Evolutionary conservation across 2,797 vertebrate genomes (phyloP).

Genomic region (Forpus xanthops): DNA sequence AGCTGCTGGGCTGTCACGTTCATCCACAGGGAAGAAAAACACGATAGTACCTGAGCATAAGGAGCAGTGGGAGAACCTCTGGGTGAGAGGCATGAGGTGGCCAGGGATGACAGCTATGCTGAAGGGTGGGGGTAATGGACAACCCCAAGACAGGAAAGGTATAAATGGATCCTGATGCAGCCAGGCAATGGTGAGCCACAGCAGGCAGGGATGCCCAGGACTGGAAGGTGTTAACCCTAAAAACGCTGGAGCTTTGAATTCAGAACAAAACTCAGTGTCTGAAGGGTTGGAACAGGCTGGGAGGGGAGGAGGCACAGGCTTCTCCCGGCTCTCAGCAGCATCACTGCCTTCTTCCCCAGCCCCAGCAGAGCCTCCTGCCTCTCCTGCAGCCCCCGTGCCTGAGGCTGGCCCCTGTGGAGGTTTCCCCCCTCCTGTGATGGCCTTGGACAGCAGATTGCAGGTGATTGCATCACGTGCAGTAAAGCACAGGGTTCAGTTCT

Average conservation of each 20-base stretch:
- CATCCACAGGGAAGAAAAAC: neutral
- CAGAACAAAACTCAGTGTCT: neutral
- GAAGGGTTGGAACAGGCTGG: neutral
- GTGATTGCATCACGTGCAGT: neutral
- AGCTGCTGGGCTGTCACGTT: neutral
- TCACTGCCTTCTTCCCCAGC: neutral
- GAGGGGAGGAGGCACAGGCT: neutral
- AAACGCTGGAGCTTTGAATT: neutral
- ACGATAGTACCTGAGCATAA: neutral
- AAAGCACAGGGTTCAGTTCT: neutral
- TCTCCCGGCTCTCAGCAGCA: neutral
- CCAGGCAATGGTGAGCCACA: neutral
- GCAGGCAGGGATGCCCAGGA: neutral
- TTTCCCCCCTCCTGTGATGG: neutral
- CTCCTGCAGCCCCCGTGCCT: accelerated
- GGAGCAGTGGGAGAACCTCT: neutral
- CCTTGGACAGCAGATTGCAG: conserved; percentile 12
- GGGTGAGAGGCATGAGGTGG: neutral
- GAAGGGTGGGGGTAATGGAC: neutral
- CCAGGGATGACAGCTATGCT: neutral
- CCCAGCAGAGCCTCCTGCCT: neutral
- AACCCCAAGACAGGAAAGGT: neutral
- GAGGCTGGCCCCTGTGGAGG: neutral
- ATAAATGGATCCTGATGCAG: neutral
- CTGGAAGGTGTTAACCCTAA: accelerated